Evolutionary conservation across 2,888 invertebrate species (phyloP), one percentile per base, ranked within the genome.

Genomic region (Apodemia hepburni): DNA sequence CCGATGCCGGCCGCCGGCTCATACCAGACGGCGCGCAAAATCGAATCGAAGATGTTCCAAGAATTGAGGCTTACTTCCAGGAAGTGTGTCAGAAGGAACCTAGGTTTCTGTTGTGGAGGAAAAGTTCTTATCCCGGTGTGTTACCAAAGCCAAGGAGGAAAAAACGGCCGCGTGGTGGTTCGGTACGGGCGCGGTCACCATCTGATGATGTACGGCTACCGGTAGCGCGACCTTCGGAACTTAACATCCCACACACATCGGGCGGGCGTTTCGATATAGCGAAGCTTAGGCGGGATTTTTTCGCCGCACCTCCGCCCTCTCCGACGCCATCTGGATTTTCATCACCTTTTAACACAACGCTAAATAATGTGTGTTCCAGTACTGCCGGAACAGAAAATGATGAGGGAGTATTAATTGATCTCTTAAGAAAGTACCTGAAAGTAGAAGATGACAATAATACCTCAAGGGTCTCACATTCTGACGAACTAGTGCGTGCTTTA

Each of bases 1-100:
- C 97, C n/a, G 97, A 97, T 73, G 97, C 97, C 38, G 97, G 97
- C 58, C 94, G 96, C 65, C 95, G 96, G 77, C 92, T 97, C 61
- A 95, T 97, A 64, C 97, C 97, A n/a, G 97, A 97, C 61, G 95
- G 96, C 22, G 92, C 93, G 4, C 93, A 94, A 75, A 95, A 95
- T 80, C 92, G 95, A 5, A 83, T 93, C 0, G 96, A 97, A 76
- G 96, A 96, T 75, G 92, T 97, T 65, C 95, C 96, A 3, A 94
- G 95, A 70, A 95, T 97, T 71, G 97, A 97, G 78, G 95, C 95
- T 29, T 95, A 97, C 79, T 97, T 97, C 80, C 96, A 97, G 77
- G 95, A 96, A 64, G 94, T 97, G 7, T 97, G 97, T 79, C 93
- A 94, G 65, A 93, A 93, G 66, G 97, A 97, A 78, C 95, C 96